Conservation (phyloP, 2,113 vertebrate genomes). For the Turnix velox region DNA sequence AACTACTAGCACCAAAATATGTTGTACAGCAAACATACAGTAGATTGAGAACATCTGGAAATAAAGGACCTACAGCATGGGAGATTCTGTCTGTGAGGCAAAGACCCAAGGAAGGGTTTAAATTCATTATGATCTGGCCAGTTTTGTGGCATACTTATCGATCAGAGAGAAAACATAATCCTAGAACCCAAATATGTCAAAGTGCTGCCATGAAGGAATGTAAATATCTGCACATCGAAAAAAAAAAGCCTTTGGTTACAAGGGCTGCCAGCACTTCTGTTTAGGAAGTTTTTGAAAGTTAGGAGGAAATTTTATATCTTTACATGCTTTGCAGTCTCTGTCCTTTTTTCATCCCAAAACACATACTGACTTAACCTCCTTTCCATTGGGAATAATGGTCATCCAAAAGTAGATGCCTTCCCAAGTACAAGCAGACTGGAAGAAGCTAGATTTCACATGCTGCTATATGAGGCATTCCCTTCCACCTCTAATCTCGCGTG, state of each 20-base stretch:
- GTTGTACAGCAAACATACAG: background rate
- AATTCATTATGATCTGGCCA: background rate
- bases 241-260: background rate
- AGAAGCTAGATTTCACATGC: background rate
- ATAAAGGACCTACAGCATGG: background rate
- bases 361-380: background rate
- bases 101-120: background rate
- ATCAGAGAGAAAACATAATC: background rate
- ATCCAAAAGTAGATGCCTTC: background rate
- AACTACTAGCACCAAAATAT: background rate
- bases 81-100: background rate
- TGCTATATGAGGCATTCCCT: background rate
- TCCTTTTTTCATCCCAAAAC: background rate
- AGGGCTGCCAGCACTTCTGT: background rate
- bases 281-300: background rate
- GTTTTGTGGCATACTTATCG: background rate
- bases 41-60: background rate
- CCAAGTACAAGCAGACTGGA: background rate
- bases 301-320: background rate
- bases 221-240: background rate
- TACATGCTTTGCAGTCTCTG: background rate
- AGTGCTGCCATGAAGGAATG: background rate
- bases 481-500: background rate
- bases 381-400: background rate
- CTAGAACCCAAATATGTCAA: background rate